Evolutionary conservation across 2,113 vertebrate species (phyloP).

Genomic region (Synchiropus splendidus): DNA sequence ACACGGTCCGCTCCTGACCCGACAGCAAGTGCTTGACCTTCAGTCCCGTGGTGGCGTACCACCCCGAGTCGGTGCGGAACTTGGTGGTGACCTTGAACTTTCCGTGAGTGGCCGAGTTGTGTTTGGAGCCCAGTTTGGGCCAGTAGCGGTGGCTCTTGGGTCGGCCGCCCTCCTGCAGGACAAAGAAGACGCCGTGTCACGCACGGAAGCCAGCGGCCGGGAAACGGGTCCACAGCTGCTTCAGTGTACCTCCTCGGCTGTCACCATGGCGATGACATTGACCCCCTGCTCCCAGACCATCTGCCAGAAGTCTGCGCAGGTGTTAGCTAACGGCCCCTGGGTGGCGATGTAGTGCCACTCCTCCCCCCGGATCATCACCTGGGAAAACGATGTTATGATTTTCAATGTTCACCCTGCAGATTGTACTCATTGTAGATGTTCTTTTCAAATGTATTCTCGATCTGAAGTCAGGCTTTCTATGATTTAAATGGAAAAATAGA

Average conservation of each 20-base stretch:
- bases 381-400: slow-evolving; percentile 7
- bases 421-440: too few relatives aligned
- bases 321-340: slow-evolving; percentile 85
- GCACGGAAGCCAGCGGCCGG: too few relatives aligned
- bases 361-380: slow-evolving; percentile 84
- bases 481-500: too few relatives aligned
- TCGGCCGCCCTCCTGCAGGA: slow-evolving; percentile 48
- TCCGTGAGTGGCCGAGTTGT: slow-evolving; percentile 61
- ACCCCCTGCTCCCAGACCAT: slow-evolving; percentile 96
- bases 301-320: slow-evolving; percentile 95
- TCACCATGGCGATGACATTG: slow-evolving; percentile 94
- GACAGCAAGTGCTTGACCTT: slow-evolving; percentile 63
- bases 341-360: slow-evolving; percentile 95
- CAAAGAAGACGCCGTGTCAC: not conserved
- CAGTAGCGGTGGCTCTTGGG: slow-evolving; percentile 62
- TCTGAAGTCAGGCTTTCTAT: too few relatives aligned
- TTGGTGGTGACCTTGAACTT: slow-evolving; percentile 65
- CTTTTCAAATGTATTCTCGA: too few relatives aligned
- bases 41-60: slow-evolving; percentile 59
- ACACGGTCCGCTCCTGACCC: slow-evolving; percentile 60
- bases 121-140: slow-evolving; percentile 63
- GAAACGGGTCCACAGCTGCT: too few relatives aligned
- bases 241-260: slow-evolving; percentile 87
- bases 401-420: not conserved
- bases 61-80: slow-evolving; percentile 59